These are phyloP conservation scores for honey bee (Apis mellifera) DNA, from an alignment of 1,140 invertebrate species.

Conservation along the genomic window DNA sequence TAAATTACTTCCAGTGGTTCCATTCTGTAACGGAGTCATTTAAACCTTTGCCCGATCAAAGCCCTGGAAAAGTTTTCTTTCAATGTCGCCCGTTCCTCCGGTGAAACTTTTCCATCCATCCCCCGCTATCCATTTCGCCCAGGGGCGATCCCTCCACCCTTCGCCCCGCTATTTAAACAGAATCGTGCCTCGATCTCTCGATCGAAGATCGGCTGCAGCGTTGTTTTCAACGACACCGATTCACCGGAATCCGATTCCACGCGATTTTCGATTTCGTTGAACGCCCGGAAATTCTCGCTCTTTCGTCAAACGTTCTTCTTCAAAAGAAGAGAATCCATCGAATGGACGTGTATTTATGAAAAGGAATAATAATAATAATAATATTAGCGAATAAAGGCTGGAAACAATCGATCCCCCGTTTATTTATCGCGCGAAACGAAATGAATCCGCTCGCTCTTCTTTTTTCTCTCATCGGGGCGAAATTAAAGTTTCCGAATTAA, in stretches of 20 bases:
- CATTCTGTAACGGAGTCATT: background rate
- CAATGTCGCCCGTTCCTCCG: background rate
- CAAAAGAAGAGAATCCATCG: no score
- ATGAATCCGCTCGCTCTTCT: no score
- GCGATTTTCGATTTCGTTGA: constrained; percentile 3
- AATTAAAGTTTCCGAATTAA: background rate
- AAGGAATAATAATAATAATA: no score
- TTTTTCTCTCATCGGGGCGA: no score
- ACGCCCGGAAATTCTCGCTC: background rate
- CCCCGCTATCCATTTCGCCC: background rate
- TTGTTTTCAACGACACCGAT: background rate
- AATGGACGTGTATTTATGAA: no score
- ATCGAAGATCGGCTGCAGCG: constrained; percentile 23
- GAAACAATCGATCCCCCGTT: no score
- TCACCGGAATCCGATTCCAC: no score
- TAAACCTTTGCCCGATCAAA: constrained; percentile 12
- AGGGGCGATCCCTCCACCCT: constrained; percentile 1
- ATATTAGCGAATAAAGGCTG: no score
- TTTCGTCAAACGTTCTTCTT: no score
- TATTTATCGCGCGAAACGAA: no score
- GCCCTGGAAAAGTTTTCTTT: constrained; percentile 40
- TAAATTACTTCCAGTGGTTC: constrained; percentile 23
- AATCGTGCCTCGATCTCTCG: constrained; percentile 8
- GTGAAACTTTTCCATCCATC: background rate
- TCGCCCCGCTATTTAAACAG: constrained; percentile 27